phyloP scores from a whole-genome alignment of 1,140 invertebrate genomes.

The Oryctes rhinoceros region DNA sequence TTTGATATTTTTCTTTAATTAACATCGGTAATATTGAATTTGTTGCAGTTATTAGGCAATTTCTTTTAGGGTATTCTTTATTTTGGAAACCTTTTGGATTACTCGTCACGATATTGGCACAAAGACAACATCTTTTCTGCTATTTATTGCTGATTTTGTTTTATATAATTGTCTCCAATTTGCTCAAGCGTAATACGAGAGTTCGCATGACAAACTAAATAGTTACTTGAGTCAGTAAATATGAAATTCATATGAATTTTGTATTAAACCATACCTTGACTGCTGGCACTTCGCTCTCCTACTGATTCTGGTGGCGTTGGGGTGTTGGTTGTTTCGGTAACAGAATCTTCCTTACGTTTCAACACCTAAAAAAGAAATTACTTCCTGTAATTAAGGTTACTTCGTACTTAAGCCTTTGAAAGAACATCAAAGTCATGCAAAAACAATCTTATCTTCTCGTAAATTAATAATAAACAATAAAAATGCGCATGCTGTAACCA shows the following conservation, averaged over 20 bases:
- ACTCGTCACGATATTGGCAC: no score
- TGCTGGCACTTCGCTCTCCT: slow-evolving; percentile 57
- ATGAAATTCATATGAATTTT: background rate
- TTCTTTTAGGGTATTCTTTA: no score
- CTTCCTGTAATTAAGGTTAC: background rate
- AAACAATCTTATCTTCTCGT: background rate
- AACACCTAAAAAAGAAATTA: slow-evolving; percentile 56
- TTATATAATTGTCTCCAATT: no score
- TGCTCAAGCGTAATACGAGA: no score
- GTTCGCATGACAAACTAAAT: no score
- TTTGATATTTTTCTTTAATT: no score
- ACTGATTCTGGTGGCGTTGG: slow-evolving; percentile 61
- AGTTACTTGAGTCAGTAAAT: background rate
- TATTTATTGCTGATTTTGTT: no score
- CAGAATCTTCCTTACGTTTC: slow-evolving; percentile 60
- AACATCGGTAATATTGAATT: no score
- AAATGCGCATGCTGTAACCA: background rate
- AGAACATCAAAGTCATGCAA: background rate
- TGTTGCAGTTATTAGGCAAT: no score
- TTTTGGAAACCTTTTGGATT: no score
- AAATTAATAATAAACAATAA: slow-evolving; percentile 2
- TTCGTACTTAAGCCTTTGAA: background rate
- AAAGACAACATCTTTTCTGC: no score
- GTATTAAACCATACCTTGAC: slow-evolving; percentile 58
- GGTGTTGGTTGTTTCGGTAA: slow-evolving; percentile 54